Conservation (phyloP, 1,140 invertebrate genomes). For the Bombyx mandarina region DNA sequence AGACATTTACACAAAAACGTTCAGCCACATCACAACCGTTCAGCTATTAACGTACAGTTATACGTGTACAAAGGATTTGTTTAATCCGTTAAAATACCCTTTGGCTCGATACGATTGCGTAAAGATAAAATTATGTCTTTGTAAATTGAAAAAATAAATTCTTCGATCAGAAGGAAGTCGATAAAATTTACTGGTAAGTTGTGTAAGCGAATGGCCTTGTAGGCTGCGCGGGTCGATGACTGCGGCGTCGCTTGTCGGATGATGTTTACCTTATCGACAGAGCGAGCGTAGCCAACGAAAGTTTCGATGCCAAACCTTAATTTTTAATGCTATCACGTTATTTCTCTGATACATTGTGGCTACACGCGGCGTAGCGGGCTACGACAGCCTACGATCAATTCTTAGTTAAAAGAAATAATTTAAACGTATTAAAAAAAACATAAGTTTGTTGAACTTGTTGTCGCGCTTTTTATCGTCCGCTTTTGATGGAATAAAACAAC, state of each 20-base stretch:
- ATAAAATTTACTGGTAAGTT: slow-evolving; percentile 42
- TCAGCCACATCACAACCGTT: slow-evolving; percentile 26
- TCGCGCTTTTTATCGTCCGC: no score
- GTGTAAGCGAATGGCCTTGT: slow-evolving; percentile 60
- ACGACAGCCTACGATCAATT: background rate
- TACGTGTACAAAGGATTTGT: no score
- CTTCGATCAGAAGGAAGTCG: slow-evolving; percentile 21
- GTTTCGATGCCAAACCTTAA: slow-evolving; percentile 20
- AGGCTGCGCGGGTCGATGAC: slow-evolving; percentile 49
- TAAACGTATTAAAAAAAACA: no score
- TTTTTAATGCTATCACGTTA: no score
- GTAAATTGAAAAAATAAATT: slow-evolving; percentile 12
- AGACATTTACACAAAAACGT: slow-evolving; percentile 37
- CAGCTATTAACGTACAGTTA: slow-evolving; percentile 16
- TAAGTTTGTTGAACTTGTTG: no score
- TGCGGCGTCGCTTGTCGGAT: slow-evolving; percentile 27
- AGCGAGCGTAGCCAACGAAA: slow-evolving; percentile 46
- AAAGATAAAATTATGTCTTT: no score
- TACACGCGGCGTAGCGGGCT: background rate
- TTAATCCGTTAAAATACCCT: no score
- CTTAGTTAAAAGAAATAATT: background rate
- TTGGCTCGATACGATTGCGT: no score
- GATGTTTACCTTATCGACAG: slow-evolving; percentile 55
- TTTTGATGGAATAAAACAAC: no score
- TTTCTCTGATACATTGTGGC: background rate